Evolutionary conservation across 2,797 vertebrate genomes (phyloP).

Genomic region (Periophthalmus magnuspinnatus): DNA sequence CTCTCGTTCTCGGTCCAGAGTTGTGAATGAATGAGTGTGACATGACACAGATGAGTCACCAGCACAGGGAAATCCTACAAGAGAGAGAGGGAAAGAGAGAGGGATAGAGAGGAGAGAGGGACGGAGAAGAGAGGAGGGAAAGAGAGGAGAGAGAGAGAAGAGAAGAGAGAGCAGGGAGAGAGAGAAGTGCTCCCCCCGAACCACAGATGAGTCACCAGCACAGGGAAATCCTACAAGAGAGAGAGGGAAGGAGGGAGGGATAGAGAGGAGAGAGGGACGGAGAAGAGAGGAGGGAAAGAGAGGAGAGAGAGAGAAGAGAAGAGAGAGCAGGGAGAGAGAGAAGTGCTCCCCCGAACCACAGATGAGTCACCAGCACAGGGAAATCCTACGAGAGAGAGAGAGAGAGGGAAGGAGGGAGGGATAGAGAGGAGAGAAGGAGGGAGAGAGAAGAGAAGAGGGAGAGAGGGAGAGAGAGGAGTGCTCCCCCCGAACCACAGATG

Average conservation of each 20-base stretch:
- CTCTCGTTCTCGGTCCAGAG: neutral
- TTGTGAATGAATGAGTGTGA: conserved; percentile 28
- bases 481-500: no score
- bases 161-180: neutral
- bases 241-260: neutral
- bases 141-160: neutral
- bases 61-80: conserved; percentile 35
- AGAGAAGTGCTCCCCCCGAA: conserved; percentile 23
- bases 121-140: neutral
- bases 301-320: neutral
- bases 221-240: conserved; percentile 33
- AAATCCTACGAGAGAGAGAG: no score
- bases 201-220: conserved; percentile 45
- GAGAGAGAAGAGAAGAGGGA: no score
- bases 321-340: neutral
- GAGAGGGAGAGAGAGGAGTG: no score
- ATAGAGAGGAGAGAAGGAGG: no score
- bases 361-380: no score
- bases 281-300: neutral
- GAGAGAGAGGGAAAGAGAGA: neutral
- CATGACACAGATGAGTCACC: conserved; percentile 42
- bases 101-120: neutral
- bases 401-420: no score
- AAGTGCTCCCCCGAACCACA: no score
- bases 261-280: neutral